A percentile compares a stretch with the other conserved stretches of the same genome.
These are phyloP conservation scores for Marmota monax DNA, from an alignment of 2,113 vertebrate species.

Conservation along the genomic window DNA sequence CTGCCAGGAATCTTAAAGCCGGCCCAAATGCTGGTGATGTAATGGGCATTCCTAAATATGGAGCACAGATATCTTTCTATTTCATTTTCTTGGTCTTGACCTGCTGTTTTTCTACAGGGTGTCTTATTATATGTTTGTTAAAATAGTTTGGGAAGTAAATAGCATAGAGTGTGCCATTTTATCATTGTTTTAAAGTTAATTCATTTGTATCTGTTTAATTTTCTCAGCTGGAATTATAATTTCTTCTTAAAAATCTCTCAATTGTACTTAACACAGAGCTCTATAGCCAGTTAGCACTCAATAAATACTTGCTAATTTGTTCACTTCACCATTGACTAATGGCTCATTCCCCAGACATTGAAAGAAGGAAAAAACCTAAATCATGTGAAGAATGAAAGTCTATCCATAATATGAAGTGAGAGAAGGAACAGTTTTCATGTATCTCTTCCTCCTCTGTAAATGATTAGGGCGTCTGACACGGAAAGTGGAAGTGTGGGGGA, in stretches of 20 bases:
- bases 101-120: conserved; percentile 40
- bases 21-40: not conserved
- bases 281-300: conserved; percentile 57
- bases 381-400: conserved; percentile 33
- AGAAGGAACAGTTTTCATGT: not conserved
- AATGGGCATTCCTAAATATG: not conserved
- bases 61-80: not conserved
- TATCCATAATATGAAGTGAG: conserved; percentile 46
- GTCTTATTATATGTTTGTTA: conserved; percentile 5
- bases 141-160: conserved; percentile 38
- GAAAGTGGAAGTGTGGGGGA: not conserved
- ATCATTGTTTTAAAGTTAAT: conserved; percentile 53
- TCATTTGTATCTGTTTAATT: conserved; percentile 61
- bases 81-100: conserved; percentile 31
- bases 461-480: not conserved
- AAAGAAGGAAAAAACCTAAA: conserved; percentile 2
- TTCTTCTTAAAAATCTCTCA: conserved; percentile 20
- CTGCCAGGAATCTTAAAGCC: not conserved
- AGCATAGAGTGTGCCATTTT: conserved; percentile 5
- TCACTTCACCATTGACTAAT: conserved; percentile 48
- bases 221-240: conserved; percentile 39
- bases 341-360: conserved; percentile 51
- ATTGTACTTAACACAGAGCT: conserved; percentile 37
- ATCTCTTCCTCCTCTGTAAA: not conserved
- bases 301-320: conserved; percentile 72